Percentiles rank a stretch among this genome's conserved stretches.
Conservation (phyloP, 2,113 vertebrate species). For the Myiozetetes cayanensis region DNA sequence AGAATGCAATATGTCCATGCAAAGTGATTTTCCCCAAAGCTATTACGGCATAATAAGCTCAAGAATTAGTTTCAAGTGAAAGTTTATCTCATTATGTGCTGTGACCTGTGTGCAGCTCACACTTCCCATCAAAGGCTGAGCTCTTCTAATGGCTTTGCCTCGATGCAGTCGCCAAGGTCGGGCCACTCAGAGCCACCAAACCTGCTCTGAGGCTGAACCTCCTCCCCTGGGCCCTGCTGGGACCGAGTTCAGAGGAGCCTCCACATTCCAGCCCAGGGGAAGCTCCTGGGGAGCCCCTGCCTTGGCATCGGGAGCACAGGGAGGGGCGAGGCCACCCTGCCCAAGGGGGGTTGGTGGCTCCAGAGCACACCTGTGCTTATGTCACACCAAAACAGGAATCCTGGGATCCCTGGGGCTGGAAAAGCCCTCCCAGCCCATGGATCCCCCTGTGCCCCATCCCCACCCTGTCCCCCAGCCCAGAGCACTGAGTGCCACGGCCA, state of each 20-base stretch:
- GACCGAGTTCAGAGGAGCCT: background rate
- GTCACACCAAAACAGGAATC: background rate
- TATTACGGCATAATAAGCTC: constrained; percentile 37
- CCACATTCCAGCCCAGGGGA: background rate
- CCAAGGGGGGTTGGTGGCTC: background rate
- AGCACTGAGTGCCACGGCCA: background rate
- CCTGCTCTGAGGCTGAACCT: background rate
- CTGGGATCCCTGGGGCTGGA: background rate
- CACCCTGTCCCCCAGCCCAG: background rate
- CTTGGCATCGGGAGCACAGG: background rate
- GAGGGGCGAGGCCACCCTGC: background rate
- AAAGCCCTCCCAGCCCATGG: background rate
- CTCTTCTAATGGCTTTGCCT: constrained; percentile 1
- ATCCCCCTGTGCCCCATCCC: background rate
- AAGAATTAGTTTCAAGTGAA: constrained; percentile 52
- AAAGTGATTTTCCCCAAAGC: constrained; percentile 40
- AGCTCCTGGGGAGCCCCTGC: background rate
- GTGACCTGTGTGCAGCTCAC: constrained; percentile 40
- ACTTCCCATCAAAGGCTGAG: constrained; percentile 34
- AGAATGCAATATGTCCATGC: background rate
- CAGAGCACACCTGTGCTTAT: background rate
- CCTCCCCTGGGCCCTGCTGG: background rate
- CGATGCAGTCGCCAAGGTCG: background rate
- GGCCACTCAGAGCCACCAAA: background rate
- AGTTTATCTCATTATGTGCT: constrained; percentile 53